phyloP scores from a whole-genome alignment of 2,113 vertebrate species.

The Prolemur simus region DNA sequence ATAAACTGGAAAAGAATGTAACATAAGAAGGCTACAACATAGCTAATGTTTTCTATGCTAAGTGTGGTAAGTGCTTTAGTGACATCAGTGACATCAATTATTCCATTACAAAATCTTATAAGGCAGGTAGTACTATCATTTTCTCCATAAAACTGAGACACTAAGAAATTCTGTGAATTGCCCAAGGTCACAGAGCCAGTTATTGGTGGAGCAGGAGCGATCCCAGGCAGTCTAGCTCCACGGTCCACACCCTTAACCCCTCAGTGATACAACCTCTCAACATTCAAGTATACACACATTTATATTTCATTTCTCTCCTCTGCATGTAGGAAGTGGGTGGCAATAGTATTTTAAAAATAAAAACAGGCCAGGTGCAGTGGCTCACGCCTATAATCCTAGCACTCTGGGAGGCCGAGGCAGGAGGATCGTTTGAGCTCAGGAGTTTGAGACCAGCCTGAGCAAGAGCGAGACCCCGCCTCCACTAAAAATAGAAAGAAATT shows the following conservation, averaged over 20 bases:
- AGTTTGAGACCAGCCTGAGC: no score
- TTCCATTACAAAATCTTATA: not conserved
- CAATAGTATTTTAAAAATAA: not conserved
- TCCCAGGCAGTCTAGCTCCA: not conserved
- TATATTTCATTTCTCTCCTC: slow-evolving; percentile 18
- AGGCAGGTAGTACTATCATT: not conserved
- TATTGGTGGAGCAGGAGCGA: not conserved
- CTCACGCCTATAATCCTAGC: no score
- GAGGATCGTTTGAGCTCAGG: no score
- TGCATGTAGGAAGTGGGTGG: not conserved
- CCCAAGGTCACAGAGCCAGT: not conserved
- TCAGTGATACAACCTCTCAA: not conserved
- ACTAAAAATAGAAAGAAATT: no score
- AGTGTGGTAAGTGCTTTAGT: not conserved
- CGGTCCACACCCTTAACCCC: not conserved
- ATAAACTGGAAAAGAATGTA: slow-evolving; percentile 14
- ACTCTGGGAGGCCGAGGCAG: no score
- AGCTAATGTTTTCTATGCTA: not conserved
- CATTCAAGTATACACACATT: not conserved
- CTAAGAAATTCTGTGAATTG: slow-evolving; percentile 27
- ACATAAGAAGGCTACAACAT: not conserved
- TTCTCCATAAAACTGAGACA: slow-evolving; percentile 21
- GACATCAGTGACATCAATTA: not conserved
- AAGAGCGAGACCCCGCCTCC: no score
- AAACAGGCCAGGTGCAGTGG: not conserved